Evolutionary conservation across 2,113 vertebrate genomes (phyloP).

Genomic region (Coptodon rendalli): DNA sequence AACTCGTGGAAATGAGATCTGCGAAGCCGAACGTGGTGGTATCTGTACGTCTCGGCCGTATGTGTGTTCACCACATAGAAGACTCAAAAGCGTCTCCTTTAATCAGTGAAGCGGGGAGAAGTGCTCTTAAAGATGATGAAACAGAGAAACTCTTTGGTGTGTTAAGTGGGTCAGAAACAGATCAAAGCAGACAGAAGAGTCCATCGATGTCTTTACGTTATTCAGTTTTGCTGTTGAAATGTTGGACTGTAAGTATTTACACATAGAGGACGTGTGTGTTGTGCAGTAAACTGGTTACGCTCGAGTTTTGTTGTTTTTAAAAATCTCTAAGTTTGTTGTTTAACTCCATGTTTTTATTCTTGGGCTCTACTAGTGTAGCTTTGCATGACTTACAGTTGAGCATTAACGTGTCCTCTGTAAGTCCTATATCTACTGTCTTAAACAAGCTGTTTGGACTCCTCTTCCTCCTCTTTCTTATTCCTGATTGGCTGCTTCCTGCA

Average conservation of each 20-base stretch:
- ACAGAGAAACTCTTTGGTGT: slow-evolving; percentile 29
- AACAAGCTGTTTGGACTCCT: background rate
- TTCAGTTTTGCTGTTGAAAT: background rate
- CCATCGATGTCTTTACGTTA: background rate
- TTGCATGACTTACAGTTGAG: background rate
- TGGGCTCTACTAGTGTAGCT: background rate
- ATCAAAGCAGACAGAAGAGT: slow-evolving; percentile 11
- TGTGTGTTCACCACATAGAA: background rate
- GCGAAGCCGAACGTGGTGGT: background rate
- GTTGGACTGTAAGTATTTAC: background rate
- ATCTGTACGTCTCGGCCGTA: background rate
- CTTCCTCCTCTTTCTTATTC: background rate
- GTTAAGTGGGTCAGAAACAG: slow-evolving; percentile 32
- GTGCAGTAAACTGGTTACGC: background rate
- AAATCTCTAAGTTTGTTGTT: background rate
- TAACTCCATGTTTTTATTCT: background rate
- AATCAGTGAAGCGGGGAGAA: background rate
- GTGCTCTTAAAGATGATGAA: slow-evolving; percentile 4
- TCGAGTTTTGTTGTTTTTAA: background rate
- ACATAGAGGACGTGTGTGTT: background rate
- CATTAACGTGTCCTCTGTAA: background rate
- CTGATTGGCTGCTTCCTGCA: background rate
- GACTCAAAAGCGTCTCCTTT: background rate
- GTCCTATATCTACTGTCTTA: background rate
- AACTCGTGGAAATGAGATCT: background rate